These are phyloP conservation scores for Zaprionus obscuricornis DNA, from an alignment of 2,888 invertebrate genomes.

Conservation along the genomic window DNA sequence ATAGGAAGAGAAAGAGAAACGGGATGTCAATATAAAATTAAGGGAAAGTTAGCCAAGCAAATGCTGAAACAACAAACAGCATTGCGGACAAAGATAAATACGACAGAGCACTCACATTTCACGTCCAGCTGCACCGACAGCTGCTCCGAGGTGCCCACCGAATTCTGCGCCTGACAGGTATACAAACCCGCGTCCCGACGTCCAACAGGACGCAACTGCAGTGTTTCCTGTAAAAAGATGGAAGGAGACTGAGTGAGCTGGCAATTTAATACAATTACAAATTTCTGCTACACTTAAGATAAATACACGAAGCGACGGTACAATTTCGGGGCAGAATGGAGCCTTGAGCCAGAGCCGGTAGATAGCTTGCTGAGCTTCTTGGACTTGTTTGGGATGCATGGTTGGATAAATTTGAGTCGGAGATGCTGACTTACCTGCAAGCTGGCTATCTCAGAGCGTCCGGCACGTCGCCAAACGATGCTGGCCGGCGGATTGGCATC, in stretches of 20 bases:
- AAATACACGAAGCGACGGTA: conserved; percentile 54
- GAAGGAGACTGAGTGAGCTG: conserved; percentile 1
- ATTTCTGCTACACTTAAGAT: conserved; percentile 72
- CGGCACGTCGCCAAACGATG: conserved; percentile 88
- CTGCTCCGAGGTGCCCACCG: conserved; percentile 92
- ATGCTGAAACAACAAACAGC: conserved; percentile 27
- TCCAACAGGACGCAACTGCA: conserved; percentile 85
- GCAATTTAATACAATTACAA: conserved; percentile 76
- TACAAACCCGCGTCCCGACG: conserved; percentile 88
- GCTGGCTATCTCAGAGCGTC: conserved; percentile 86
- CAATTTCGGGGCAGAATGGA: conserved; percentile 44
- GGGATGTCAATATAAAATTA: conserved; percentile 55
- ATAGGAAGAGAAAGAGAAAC: too few relatives aligned
- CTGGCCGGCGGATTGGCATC: conserved; percentile 90
- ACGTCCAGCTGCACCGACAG: conserved; percentile 93
- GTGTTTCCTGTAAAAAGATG: conserved; percentile 84
- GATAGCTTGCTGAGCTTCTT: too few relatives aligned
- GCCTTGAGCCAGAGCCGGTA: too few relatives aligned
- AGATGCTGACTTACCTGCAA: conserved; percentile 84
- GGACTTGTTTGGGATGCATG: neutral
- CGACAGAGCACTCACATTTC: conserved; percentile 91
- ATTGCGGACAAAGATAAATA: conserved; percentile 45
- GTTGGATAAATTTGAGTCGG: conserved; percentile 2
- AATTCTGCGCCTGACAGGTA: conserved; percentile 93
- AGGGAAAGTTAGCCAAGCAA: conserved; percentile 58